These are phyloP conservation scores for Daphoenositta chrysoptera DNA, from an alignment of 2,113 vertebrate species.

Conservation along the genomic window DNA sequence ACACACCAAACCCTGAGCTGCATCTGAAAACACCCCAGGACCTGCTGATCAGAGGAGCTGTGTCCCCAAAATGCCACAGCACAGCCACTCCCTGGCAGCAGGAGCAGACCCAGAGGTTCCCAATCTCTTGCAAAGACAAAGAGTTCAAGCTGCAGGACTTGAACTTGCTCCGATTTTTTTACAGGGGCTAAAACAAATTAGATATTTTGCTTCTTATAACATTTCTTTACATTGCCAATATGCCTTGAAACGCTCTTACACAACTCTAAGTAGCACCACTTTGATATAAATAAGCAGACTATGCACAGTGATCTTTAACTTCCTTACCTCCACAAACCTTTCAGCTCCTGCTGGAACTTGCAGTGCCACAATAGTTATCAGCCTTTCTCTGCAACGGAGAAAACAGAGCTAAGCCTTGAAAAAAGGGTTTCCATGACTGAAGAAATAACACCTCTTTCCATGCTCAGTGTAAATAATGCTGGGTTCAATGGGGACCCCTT, in stretches of 20 bases:
- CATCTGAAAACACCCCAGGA: no score
- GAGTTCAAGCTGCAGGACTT: background rate
- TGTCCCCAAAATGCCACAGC: fast-evolving
- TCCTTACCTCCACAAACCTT: background rate
- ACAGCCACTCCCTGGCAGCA: background rate
- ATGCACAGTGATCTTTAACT: background rate
- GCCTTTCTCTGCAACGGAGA: background rate
- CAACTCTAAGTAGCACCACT: background rate
- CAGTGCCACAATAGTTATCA: background rate
- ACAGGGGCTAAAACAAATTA: background rate
- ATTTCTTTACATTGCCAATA: background rate
- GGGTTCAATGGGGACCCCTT: background rate
- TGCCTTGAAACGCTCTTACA: background rate
- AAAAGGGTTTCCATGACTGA: background rate
- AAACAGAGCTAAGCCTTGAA: background rate
- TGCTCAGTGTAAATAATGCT: background rate
- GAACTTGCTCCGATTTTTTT: background rate
- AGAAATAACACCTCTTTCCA: background rate
- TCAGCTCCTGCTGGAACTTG: background rate
- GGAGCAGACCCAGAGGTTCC: background rate
- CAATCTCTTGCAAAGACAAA: background rate
- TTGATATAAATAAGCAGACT: background rate
- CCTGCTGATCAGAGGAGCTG: background rate
- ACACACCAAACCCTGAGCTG: background rate
- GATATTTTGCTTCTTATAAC: background rate